Evolutionary conservation across 2,888 invertebrate genomes (phyloP), one percentile per base, ranked within the genome.

Genomic region (Lasioglossum malachurum): DNA sequence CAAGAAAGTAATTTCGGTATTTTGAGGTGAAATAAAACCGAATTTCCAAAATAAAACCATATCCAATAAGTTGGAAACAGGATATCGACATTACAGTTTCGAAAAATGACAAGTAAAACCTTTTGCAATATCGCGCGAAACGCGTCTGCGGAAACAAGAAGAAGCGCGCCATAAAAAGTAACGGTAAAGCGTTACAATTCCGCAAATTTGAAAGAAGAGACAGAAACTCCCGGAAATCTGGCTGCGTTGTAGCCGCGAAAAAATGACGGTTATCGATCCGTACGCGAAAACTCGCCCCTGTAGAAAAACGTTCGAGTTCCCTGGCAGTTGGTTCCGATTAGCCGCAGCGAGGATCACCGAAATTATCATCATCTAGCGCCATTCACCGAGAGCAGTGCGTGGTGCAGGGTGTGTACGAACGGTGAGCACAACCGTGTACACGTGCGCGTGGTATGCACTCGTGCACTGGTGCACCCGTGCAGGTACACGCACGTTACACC

Each of bases 291-390:
- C 67, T 49, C 69, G 77, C 19, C 67, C n/a, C 64, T 23, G 49
- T 49, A 35, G 38, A 49, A n/a, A 77, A 77, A 77, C 38, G 46
- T 69, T 77, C 69, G 77, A 35, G 77, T 44, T 31, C 67, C 31
- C 35, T n/a, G 41, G 41, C 49, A 35, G 16, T 74, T 35, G 53
- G 53, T 80, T 80, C 75, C 80, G 83, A 69, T 81, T 49, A 46
- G 64, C 71, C 81, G 67, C 73, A 16, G 57, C 16, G 81, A 75
- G 76, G 87, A 87, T 85, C 87, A 57, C 16, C 78, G 87, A 85
- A 87, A 83, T 82, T 67, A 82, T 77, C 87, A 81, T 88, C 85
- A 80, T 87, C 78, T 79, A 83, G 87, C 87, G 85, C 87, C 88
- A 88, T 88, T 88, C 88, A 88, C 85, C n/a, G 46, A 53, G 77